Base-by-base conservation (phyloP, 64 coral and sea anemone genomes). In the Montipora efflorescens region DNA sequence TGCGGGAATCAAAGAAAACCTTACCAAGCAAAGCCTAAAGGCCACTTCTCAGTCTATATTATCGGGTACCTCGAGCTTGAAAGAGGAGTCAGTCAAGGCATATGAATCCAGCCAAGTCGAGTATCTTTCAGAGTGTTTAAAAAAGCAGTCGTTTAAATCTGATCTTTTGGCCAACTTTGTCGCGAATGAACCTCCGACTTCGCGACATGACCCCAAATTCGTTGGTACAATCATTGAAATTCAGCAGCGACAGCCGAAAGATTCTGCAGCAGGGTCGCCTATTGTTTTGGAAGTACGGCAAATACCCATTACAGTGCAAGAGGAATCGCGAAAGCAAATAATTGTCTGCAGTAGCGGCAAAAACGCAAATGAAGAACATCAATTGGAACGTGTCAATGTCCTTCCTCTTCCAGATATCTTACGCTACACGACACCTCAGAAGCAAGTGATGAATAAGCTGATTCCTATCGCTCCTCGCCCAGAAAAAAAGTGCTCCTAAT, bases 21-120 rank as follows among this genome's bases (percentile, higher is more conserved):
- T 95, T 1, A 94, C 79, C 68, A 90, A 95, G 67, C 84, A 94
- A 11, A 88, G 92, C 22, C 23, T 94, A 14, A 76, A n/a, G 15
- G 66, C 77, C 4, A 94, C 83, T 19, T 88, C 85, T 2, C 7
- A 74, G 5, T 67, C 84, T 22, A 44, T 88, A 6, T 47, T 81
- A 9, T 88, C 92, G 8, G 25, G 74, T 53, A 16, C 19, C 52
- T 15, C 88, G 55, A 2, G 52, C 28, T 8, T 68, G 68, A 72
- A 76, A 25, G 11, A 47, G 15, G 46, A 83, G 7, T 23, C 5
- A 64, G 25, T 58, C 16, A 64, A 15, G 12, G 22, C 8, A 10
- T 20, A 44, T 16, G 8, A 68, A 82, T 59, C 53, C 58, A 15
- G 20, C 4, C 9, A 82, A 28, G 19, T 20, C 21, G 7, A 23